A percentile compares a stretch with the other conserved stretches of the same genome.
Conservation (phyloP, 2,888 invertebrate species). For the Drosophila paramelanica region DNA sequence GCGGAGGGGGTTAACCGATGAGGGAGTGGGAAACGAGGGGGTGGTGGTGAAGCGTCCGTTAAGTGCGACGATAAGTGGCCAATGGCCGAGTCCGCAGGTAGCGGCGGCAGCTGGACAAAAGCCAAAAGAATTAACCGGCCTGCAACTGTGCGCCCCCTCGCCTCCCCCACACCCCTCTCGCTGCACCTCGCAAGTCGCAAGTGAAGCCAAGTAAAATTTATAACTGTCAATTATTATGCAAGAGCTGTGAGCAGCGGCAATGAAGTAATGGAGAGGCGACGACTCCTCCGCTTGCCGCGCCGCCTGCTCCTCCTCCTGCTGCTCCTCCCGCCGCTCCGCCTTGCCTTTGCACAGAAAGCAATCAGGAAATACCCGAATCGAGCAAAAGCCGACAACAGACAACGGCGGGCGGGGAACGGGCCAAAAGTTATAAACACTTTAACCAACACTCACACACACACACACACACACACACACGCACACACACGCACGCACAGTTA, state of each 20-base stretch:
- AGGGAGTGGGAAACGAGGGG: background rate
- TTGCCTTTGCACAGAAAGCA: conserved; percentile 31
- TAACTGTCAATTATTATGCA: conserved; percentile 81
- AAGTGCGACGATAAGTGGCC: conserved; percentile 45
- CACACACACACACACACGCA: conserved; percentile 33
- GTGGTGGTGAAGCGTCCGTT: conserved; percentile 5
- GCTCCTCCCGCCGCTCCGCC: background rate
- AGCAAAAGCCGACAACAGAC: conserved; percentile 13
- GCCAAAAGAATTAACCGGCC: conserved; percentile 67
- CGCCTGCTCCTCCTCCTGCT: conserved; percentile 17
- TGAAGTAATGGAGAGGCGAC: conserved; percentile 6
- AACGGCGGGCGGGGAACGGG: conserved; percentile 6
- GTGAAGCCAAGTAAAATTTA: conserved; percentile 69
- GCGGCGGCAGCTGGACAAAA: conserved; percentile 43
- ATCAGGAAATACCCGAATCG: conserved; percentile 75
- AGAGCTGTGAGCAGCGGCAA: conserved; percentile 64
- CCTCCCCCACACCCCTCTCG: background rate
- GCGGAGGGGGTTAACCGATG: background rate
- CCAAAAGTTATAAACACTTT: conserved; percentile 49
- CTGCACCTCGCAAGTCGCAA: conserved; percentile 30
- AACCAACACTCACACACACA: conserved; percentile 33
- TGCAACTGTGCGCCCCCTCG: background rate
- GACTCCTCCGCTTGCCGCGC: conserved; percentile 36
- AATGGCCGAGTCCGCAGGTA: conserved; percentile 17
- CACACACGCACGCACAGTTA: conserved; percentile 32